Conservation (phyloP, 2,797 vertebrate genomes). For the Triplophysa bombifrons region DNA sequence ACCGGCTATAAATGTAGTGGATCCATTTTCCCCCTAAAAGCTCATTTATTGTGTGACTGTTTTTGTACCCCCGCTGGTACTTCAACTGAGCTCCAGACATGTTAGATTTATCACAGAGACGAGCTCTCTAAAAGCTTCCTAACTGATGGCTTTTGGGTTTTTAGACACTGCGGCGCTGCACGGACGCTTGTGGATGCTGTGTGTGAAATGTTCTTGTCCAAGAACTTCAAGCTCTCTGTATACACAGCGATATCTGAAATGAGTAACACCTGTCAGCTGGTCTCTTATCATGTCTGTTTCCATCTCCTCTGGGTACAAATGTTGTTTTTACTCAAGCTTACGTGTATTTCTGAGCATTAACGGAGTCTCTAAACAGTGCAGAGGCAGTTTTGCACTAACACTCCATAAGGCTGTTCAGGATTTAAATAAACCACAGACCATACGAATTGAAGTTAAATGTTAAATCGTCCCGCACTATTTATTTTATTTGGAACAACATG, state of each 20-base stretch:
- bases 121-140: background rate
- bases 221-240: constrained; percentile 6
- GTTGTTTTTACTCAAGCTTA: background rate
- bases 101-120: constrained; percentile 26
- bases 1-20: background rate
- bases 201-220: constrained; percentile 8
- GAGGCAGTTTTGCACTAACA: background rate
- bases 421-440: background rate
- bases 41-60: background rate
- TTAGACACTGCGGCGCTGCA: background rate
- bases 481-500: background rate
- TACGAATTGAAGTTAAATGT: background rate
- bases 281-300: constrained; percentile 27
- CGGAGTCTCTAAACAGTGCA: background rate
- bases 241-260: constrained; percentile 13
- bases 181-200: background rate
- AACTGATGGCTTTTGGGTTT: constrained; percentile 20
- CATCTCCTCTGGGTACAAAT: constrained; percentile 18
- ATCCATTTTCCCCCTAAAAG: constrained; percentile 17
- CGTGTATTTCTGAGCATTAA: background rate
- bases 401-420: background rate
- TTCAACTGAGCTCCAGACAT: constrained; percentile 16
- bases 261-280: constrained; percentile 19
- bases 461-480: background rate
- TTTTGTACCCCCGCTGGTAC: constrained; percentile 26